Conservation (phyloP, 2,888 invertebrate species). For the Dynastes maya region DNA sequence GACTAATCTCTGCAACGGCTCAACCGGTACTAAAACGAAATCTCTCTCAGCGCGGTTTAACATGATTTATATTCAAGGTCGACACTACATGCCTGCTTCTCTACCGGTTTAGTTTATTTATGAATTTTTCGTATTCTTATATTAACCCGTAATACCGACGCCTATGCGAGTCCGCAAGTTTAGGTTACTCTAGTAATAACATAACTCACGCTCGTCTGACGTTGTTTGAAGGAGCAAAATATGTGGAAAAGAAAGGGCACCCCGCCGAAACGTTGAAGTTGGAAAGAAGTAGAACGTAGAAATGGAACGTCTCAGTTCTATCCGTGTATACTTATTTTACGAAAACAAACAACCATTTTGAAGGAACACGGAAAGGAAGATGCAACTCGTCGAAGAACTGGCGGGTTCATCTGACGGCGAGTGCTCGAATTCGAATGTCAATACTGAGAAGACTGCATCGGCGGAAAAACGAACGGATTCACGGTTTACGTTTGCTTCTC, state of each 20-base stretch:
- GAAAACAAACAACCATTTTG: constrained; percentile 24
- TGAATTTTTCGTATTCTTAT: too few relatives aligned
- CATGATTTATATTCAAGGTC: too few relatives aligned
- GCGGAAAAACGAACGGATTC: neutral
- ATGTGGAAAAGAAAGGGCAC: neutral
- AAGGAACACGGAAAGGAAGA: neutral
- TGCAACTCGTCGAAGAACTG: constrained; percentile 5
- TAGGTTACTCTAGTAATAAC: neutral
- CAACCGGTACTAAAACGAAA: too few relatives aligned
- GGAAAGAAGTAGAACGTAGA: neutral
- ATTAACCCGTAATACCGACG: too few relatives aligned
- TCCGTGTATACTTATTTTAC: constrained; percentile 6
- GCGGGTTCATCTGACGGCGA: neutral
- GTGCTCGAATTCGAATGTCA: constrained; percentile 22
- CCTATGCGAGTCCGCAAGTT: too few relatives aligned
- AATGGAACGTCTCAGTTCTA: constrained; percentile 20
- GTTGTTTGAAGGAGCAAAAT: neutral
- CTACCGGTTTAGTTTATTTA: too few relatives aligned
- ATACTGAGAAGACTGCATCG: neutral
- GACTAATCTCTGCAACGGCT: too few relatives aligned
- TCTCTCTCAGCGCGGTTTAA: too few relatives aligned
- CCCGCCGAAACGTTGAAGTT: neutral
- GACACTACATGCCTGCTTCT: too few relatives aligned
- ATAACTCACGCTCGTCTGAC: neutral
- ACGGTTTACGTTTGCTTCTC: constrained; percentile 4